Evolutionary conservation across 2,113 vertebrate species (phyloP), one percentile per base, ranked within the genome.

Genomic region (Daboia siamensis): DNA sequence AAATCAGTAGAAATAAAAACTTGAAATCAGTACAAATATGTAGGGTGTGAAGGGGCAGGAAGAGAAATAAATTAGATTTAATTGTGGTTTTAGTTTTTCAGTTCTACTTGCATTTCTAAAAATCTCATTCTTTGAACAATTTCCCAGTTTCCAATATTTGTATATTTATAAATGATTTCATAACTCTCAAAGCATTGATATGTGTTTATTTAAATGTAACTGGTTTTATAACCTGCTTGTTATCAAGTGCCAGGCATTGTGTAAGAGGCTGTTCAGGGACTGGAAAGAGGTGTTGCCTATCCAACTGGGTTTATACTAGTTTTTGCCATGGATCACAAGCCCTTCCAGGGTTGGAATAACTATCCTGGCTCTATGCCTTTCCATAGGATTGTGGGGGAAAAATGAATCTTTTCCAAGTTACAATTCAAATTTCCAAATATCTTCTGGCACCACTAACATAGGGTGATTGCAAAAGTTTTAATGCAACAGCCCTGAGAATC

Each of bases 61-160:
- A 11, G 1, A 44, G 21, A 84, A 24, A 84, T 44, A 87, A 87
- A 52, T 33, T 84, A 3, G 10, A 46, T 46, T 59, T 51, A 61
- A 92, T 51, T 13, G 52, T 86, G 55, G 69, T n/a, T 86, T 89
- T 39, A 33, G 15, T n/a, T 80, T 89, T 92, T 57, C 54, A 92
- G 44, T 4, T 61, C 11, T 61, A 11, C 55, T 59, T 84, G 44
- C 55, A 85, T 89, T 59, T 86, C 85, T 85, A 48, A 61, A 92
- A 86, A 54, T 26, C 11, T 90, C 26, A 24, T 92, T 88, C 48
- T 88, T 54, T 61, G 26, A 91, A 80, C 13, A 56, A 24, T 85
- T 89, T 92, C 29, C 39, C 21, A 10, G 8, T 88, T 88, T 56
- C 91, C 20, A 48, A 56, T 33, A 24, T 44, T 88, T 80, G 21